Base-by-base conservation (phyloP, 2,113 vertebrate genomes). In the Phycodurus eques region DNA sequence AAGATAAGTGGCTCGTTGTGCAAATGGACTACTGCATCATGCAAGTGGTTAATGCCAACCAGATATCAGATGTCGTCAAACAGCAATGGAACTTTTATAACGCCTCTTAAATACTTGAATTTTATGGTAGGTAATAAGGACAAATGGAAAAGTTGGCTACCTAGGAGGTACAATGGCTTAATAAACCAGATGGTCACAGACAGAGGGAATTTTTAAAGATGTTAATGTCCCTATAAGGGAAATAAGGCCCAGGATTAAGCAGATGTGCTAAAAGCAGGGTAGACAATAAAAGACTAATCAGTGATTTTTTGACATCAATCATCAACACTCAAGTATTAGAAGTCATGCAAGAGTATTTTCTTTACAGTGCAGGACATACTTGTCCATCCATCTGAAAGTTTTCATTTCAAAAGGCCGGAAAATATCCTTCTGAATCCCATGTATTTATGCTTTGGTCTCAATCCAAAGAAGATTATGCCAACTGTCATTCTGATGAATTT, bases 131-230 rank as follows among this genome's bases (percentile, higher is more conserved):
- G 83, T 85, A 89, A 88, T 89, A 88, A 87, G 87, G 74, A 79
- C 78, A 85, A 88, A 87, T 82, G 79, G 76, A 84, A 85, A 88
- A 80, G 78, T 67, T 77, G 72, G 70, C 85, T 73, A 77, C 86
- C 71, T 63, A 64, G 72, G 77, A 82, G 81, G 73, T 83, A 78
- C 87, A 78, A 88, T 82, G 83, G 84, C 76, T 72, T 78, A 85
- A 84, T 89, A 88, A 91, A 86, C 77, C 89, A 91, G 88, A 91
- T 88, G 84, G 88, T 85, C 81, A 87, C 68, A 31, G 60, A 88
- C 87, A 84, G 78, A 83, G 79, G 63, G 64, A 71, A 72, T 84
- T 86, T 87, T 78, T 71, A 82, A 76, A 83, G 82, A 80, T 74
- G 75, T 80, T 87, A 89, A 88, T 87, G 83, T 72, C 78, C 68